These are phyloP conservation scores for Siderastrea siderea DNA, from an alignment of 92 coral and sea anemone species.

Conservation along the genomic window DNA sequence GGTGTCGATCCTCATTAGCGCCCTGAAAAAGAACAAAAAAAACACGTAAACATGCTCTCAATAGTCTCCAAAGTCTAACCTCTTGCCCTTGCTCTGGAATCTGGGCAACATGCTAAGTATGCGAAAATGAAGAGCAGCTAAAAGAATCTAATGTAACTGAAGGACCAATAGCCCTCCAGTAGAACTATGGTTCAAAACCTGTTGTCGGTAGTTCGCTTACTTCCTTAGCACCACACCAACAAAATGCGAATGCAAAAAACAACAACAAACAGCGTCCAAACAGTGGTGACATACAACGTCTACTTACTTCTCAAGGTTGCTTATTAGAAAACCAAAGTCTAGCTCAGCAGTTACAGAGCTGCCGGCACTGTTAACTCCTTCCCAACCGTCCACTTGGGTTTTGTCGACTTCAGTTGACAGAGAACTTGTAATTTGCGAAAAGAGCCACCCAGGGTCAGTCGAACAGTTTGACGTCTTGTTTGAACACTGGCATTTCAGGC, in stretches of 20 bases:
- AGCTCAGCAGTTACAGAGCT: not conserved
- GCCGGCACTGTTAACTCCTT: constrained; percentile 44
- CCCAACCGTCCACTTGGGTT: constrained; percentile 75
- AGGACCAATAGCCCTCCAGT: too few relatives aligned
- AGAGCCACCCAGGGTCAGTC: constrained; percentile 69
- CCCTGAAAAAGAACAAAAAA: constrained; percentile 56
- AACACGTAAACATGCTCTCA: not conserved
- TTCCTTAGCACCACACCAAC: too few relatives aligned
- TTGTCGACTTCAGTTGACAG: constrained; percentile 13
- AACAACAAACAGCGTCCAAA: not conserved
- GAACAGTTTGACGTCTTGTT: constrained; percentile 78
- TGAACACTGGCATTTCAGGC: constrained; percentile 94
- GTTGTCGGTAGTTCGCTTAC: too few relatives aligned
- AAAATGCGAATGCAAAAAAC: not conserved
- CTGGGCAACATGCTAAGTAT: too few relatives aligned
- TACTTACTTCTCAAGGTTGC: not conserved
- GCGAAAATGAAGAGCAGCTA: too few relatives aligned
- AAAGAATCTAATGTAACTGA: too few relatives aligned
- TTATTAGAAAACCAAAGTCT: not conserved
- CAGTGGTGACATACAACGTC: too few relatives aligned
- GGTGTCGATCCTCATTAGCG: constrained; percentile 57
- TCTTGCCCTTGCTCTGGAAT: too few relatives aligned
- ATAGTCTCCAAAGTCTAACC: too few relatives aligned
- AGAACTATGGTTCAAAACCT: too few relatives aligned
- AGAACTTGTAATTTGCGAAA: constrained; percentile 31